phyloP scores from a whole-genome alignment of 2,888 invertebrate genomes.

The Rapana venosa region DNA sequence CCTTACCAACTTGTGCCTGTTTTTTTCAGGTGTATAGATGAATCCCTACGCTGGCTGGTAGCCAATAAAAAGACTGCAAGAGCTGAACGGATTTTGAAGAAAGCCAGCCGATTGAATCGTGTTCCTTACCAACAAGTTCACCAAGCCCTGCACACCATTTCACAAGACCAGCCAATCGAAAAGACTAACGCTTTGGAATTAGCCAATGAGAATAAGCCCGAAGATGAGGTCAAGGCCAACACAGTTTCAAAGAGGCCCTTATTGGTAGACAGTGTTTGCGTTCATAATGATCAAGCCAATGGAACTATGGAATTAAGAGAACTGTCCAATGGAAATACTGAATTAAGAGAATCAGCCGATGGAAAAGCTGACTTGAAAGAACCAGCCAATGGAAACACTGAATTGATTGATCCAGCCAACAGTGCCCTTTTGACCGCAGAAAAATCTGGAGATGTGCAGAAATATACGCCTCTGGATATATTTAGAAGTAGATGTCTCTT shows the following conservation, averaged over 20 bases:
- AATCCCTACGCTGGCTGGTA: conserved; percentile 61
- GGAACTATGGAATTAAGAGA: neutral
- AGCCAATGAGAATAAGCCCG: neutral
- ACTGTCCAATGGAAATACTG: neutral
- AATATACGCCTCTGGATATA: conserved; percentile 58
- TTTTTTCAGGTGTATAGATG: conserved; percentile 64
- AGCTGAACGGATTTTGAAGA: conserved; percentile 57
- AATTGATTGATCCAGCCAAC: neutral
- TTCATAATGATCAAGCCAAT: neutral
- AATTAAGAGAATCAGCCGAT: neutral
- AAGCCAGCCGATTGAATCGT: conserved; percentile 7
- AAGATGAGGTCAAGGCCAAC: neutral
- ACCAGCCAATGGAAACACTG: neutral
- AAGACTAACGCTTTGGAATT: neutral
- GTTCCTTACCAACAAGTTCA: conserved; percentile 15
- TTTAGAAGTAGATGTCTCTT: conserved; percentile 55
- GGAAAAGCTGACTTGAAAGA: neutral
- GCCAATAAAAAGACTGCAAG: conserved; percentile 53
- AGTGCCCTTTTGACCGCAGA: neutral
- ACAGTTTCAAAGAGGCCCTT: too few species aligned
- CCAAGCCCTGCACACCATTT: neutral
- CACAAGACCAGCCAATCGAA: neutral
- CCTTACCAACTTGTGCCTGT: neutral
- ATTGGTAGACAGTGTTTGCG: neutral
- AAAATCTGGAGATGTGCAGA: conserved; percentile 36